Evolutionary conservation across 2,113 vertebrate genomes (phyloP), one percentile per base, ranked within the genome.

Genomic region (Eptatretus burgeri): DNA sequence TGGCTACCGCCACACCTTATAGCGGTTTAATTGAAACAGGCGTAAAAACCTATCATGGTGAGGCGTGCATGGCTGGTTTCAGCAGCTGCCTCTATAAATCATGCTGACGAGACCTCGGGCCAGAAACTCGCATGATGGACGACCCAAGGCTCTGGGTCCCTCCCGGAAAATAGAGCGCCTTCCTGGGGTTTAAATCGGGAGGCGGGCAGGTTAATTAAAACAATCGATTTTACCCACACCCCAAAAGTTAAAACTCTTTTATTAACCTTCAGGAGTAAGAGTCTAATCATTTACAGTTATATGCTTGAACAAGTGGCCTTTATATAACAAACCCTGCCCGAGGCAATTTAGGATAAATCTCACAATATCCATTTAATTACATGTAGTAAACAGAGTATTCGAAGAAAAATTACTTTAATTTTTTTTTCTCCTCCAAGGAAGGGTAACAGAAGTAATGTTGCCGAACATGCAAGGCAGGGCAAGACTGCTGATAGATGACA

Each of bases 1-100:
- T 20, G 20, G 56, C 56, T 20, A 60, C 20, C 56, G 56, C 56
- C 56, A 20, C 20, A 20, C 56, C 20, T 60, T 60, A 60, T 60
- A 20, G 56, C 56, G 20, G 56, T 60, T 60, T 60, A 60, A 60
- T 60, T 60, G 56, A 60, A 60, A 60, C 56, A n/a, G 56, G 56
- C 56, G 56, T 20, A 60, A 60, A 60, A 60, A 60, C 3, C 56
- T 60, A 60, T 60, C 56, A 60, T 60, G 56, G 56, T 60, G 56
- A 60, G 56, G n/a, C 56, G 20, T 60, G 56, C 56, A 17, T 60
- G 56, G 56, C 56, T 60, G 56, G 56, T 11, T 20, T 17, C 20
- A 20, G n/a, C 56, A 20, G n/a, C 56, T 20, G 20, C 56, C 56
- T 60, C 56, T 60, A 60, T 60, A 60, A 60, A 60, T 60, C 56